phyloP scores from a whole-genome alignment of 2,888 invertebrate genomes.

The Exocentrus adspersus region DNA sequence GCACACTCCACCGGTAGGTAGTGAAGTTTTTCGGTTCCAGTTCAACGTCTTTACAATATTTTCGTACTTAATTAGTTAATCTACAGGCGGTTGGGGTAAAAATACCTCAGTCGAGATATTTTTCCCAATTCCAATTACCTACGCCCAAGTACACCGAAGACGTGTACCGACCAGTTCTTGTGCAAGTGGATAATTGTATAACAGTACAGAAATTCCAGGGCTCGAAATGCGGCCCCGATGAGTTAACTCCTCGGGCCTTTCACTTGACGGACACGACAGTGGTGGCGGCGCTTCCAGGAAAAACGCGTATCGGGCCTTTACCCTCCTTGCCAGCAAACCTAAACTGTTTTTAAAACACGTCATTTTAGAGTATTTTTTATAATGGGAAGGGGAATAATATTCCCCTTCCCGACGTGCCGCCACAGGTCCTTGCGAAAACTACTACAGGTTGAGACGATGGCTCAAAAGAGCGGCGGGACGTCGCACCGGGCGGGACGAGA shows the following conservation, averaged over 20 bases:
- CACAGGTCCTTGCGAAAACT: slow-evolving; percentile 5
- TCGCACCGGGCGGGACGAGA: no score
- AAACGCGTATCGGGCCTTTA: no score
- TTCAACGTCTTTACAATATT: slow-evolving; percentile 9
- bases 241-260: slow-evolving; percentile 1
- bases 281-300: no score
- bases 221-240: slow-evolving; percentile 5
- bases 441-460: slow-evolving; percentile 14
- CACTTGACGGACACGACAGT: slow-evolving; percentile 12
- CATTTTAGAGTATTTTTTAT: no score
- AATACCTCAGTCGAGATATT: no score
- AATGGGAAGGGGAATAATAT: no score
- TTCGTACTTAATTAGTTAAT: no score
- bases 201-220: slow-evolving; percentile 15
- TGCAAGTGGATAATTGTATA: slow-evolving; percentile 3
- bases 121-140: no score
- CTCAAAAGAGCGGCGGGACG: slow-evolving; percentile 20
- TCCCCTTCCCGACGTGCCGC: background rate
- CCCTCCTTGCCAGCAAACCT: no score
- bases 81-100: no score
- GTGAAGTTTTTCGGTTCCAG: slow-evolving; percentile 1
- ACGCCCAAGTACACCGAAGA: background rate
- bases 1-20: slow-evolving; percentile 19
- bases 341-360: no score
- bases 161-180: slow-evolving; percentile 1